Evolutionary conservation across 64 coral and sea anemone species (phyloP).

Genomic region (Porites australiensis): DNA sequence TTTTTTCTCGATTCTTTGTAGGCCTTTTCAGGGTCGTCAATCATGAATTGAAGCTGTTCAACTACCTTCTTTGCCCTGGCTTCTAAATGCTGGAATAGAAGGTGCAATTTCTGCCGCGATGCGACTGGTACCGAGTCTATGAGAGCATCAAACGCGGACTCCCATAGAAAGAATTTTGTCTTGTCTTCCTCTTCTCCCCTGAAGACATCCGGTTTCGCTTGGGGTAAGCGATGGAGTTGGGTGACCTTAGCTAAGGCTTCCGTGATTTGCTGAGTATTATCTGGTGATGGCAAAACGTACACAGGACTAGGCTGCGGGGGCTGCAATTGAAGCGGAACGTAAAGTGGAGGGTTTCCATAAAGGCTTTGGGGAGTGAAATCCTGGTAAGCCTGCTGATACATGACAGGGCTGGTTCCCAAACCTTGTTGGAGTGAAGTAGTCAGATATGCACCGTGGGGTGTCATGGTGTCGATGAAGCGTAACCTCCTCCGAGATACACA

Average conservation of each 20-base stretch:
- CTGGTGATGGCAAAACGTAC: conserved; percentile 3
- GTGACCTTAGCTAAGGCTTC: conserved; percentile 59
- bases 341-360: not conserved
- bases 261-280: conserved; percentile 29
- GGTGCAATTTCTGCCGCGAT: conserved; percentile 45
- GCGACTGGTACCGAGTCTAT: conserved; percentile 55
- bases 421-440: no score
- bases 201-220: conserved; percentile 64
- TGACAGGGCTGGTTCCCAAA: no score
- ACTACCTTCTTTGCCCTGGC: conserved; percentile 63
- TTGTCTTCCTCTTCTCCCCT: conserved; percentile 41
- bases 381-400: no score
- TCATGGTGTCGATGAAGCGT: no score
- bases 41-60: conserved; percentile 61
- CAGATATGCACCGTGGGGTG: no score
- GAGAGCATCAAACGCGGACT: conserved; percentile 59
- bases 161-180: conserved; percentile 60
- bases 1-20: conserved; percentile 35
- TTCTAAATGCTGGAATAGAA: conserved; percentile 65
- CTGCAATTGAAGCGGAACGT: not conserved
- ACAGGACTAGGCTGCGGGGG: not conserved
- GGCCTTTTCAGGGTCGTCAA: conserved; percentile 23
- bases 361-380: no score
- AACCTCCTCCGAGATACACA: no score
- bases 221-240: conserved; percentile 42